These are phyloP conservation scores for Xiphophorus hellerii DNA, from an alignment of 2,113 vertebrate species.

Conservation along the genomic window DNA sequence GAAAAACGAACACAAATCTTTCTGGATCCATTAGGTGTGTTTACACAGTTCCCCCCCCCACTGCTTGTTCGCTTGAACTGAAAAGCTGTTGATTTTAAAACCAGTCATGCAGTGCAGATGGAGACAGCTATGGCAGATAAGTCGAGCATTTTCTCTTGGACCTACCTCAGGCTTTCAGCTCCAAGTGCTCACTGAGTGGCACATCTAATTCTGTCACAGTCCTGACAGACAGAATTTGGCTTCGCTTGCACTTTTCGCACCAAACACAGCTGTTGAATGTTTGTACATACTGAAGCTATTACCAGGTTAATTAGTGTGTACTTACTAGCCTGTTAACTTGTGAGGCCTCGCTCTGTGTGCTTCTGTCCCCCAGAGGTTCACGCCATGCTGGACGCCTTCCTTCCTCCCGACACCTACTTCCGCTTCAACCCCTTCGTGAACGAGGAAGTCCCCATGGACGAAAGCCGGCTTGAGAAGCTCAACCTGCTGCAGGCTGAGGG, in stretches of 20 bases:
- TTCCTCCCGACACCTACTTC: constrained; percentile 91
- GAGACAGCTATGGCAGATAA: constrained; percentile 41
- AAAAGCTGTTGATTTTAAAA: constrained; percentile 41
- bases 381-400: constrained; percentile 89
- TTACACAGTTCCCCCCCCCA: constrained; percentile 9
- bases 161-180: constrained; percentile 33
- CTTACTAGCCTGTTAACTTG: constrained; percentile 5
- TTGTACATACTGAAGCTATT: constrained; percentile 36
- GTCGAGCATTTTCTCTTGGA: constrained; percentile 37
- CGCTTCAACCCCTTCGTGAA: constrained; percentile 95
- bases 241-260: constrained; percentile 8
- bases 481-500: constrained; percentile 87
- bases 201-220: constrained; percentile 22
- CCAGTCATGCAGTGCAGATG: constrained; percentile 24
- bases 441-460: constrained; percentile 92
- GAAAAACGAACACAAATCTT: constrained; percentile 17
- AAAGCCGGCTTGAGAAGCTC: constrained; percentile 92
- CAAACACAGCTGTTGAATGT: constrained; percentile 30
- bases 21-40: constrained; percentile 29
- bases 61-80: constrained; percentile 37
- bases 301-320: constrained; percentile 12
- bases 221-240: constrained; percentile 27
- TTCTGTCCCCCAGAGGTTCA: constrained; percentile 89
- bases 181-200: constrained; percentile 9
- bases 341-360: constrained; percentile 14